Evolutionary conservation across 2,113 vertebrate genomes (phyloP).

Genomic region (Neolamprologus sp.): DNA sequence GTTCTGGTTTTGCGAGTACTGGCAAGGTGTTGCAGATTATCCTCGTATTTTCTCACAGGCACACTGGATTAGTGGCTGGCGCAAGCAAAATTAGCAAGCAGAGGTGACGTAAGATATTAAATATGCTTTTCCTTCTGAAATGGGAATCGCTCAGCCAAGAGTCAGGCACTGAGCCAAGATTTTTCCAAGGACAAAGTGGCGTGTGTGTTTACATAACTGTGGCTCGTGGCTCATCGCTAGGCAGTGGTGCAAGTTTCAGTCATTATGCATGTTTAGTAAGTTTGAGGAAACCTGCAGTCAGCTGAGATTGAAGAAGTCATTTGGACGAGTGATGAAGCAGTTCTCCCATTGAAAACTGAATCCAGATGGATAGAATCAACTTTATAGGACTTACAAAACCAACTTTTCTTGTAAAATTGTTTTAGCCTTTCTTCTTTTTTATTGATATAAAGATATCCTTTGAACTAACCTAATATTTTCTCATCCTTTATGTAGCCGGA

Average conservation of each 20-base stretch:
- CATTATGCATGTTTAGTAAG: background rate
- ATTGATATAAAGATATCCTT: background rate
- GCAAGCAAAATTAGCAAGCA: background rate
- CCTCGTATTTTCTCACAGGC: slow-evolving; percentile 10
- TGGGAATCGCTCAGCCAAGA: slow-evolving; percentile 3
- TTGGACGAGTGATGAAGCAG: background rate
- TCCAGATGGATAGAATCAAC: background rate
- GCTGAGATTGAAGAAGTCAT: background rate
- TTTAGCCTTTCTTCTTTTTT: background rate
- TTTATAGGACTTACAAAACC: background rate
- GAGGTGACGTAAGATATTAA: slow-evolving; percentile 27
- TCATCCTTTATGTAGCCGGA: slow-evolving; percentile 43
- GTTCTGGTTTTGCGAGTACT: background rate
- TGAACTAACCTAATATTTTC: background rate
- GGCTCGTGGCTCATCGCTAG: background rate
- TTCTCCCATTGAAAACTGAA: background rate
- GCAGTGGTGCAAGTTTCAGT: background rate
- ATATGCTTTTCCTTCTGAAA: slow-evolving; percentile 26
- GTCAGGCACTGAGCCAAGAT: background rate
- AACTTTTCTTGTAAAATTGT: background rate
- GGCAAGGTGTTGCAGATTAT: slow-evolving; percentile 29
- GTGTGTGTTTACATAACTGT: background rate
- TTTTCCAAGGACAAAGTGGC: slow-evolving; percentile 19
- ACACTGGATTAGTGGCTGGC: slow-evolving; percentile 17
- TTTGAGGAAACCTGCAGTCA: background rate